Conservation (phyloP, 1,140 invertebrate genomes). For the Mya arenaria region DNA sequence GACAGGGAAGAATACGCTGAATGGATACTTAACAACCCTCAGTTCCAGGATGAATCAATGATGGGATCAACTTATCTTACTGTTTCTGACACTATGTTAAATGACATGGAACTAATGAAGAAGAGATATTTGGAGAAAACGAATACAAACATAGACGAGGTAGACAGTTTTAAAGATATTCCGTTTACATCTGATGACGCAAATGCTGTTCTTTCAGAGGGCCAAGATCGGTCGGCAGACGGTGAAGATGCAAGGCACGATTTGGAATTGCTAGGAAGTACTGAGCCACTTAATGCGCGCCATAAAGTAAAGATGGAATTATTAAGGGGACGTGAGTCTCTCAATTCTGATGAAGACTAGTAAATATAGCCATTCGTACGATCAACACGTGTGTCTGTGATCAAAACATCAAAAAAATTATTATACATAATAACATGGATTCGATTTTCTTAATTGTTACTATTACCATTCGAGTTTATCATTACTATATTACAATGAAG, state of each 20-base stretch:
- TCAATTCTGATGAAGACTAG: too few species aligned
- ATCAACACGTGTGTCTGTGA: too few species aligned
- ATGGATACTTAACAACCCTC: constrained; percentile 51
- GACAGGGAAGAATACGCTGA: constrained; percentile 64
- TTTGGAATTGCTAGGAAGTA: constrained; percentile 65
- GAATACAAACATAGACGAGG: constrained; percentile 21
- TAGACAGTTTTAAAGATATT: constrained; percentile 22
- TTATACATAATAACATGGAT: too few species aligned
- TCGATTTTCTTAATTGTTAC: too few species aligned
- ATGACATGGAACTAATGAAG: constrained; percentile 64
- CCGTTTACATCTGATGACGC: constrained; percentile 52
- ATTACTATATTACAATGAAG: too few species aligned
- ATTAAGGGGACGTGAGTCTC: too few species aligned
- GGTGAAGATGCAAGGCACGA: constrained; percentile 60
- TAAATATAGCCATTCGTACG: too few species aligned
- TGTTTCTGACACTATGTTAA: constrained; percentile 57
- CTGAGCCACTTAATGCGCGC: constrained; percentile 62
- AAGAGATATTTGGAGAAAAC: constrained; percentile 48
- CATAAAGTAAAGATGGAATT: constrained; percentile 53
- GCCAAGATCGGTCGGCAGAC: constrained; percentile 24
- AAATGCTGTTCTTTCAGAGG: not conserved
- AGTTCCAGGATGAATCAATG: constrained; percentile 17
- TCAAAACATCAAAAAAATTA: too few species aligned
- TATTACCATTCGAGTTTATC: too few species aligned
- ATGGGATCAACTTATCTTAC: constrained; percentile 41